Evolutionary conservation across 2,797 vertebrate species (phyloP), one percentile per base, ranked within the genome.

Genomic region (Neosalanx taihuensis): DNA sequence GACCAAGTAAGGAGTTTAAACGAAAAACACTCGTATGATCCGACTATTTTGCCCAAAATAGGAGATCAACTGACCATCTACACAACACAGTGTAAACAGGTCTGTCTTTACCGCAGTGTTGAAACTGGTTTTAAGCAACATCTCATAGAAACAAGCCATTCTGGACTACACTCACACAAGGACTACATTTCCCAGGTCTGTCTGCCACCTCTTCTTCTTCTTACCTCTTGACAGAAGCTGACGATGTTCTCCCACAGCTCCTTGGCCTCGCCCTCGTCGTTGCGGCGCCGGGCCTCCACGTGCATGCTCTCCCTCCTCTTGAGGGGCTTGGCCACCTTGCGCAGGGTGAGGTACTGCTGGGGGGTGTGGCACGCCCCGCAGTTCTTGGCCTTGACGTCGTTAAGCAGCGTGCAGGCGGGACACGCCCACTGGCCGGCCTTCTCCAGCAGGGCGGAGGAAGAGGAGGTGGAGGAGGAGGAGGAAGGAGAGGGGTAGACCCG

Each of bases 241-340:
- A 98, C 96, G 0, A 99, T 99, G 86, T 98, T 97, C 78, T 99
- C 97, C 97, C 92, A 96, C 7, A 99, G 93, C 35, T 97, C 97
- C 83, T 98, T 99, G 90, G 97, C 97, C 81, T 98, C 96, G 0
- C 97, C 97, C 82, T 99, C 97, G 0, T 99, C 97, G 0, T 95
- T 98, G 73, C 96, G 94, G 15, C 97, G 89, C 9, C 95, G 93
- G 67, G 96, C 96, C 79, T 99, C 97, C 56, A 96, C 97, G 0
- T 97, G 95, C 90, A 99, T 94, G 82, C 97, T 99, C 90, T 99
- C 96, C 56, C 97, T 86, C 58, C 97, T 93, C 75, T 95, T 93
- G 68, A 99, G 92, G 0, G 95, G 93, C 57, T 93, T 92, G 10
- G 90, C 78, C 7, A 92, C 94, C 76, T 93, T 94, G 73, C 90